Base-by-base conservation (phyloP, 2,888 invertebrate genomes). In the Hypsopygia costalis region DNA sequence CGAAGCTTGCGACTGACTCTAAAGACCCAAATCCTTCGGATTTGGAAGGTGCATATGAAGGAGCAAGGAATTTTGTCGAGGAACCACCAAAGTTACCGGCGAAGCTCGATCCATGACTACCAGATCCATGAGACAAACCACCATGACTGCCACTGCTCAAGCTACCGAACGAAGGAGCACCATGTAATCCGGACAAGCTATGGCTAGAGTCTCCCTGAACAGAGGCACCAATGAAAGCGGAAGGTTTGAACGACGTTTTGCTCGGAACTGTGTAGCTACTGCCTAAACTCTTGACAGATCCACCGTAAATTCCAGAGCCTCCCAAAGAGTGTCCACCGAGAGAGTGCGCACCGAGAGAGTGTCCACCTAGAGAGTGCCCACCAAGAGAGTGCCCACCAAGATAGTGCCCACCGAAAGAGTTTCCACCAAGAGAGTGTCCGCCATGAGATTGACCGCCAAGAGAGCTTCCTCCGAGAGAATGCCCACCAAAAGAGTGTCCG, bases 161-260 rank as follows among this genome's bases (percentile, higher is more conserved):
- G 58, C 63, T 44, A 34, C 71, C 66, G 28, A 73, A 76, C 38
- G 83, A 76, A 39, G 76, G 72, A 36, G 69, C 40, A 37, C 63
- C 64, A 38, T 76, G 74, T 28, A 73, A 72, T 40, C 70, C 74
- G 34, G 78, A 68, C 9, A 73, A 47, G 40, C 74, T 71, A 16
- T 80, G 73, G 27, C 70, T 61, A 28, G 76, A 67, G 33, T 85
- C 85, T 55, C 71, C 61, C 53, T 74, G 76, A 11, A 76, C 58
- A 2, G 85, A 76, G 39, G 86, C 64, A 35, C 89, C 89, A 49
- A 89, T 55, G 58, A 69, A 89, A 34, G 81, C 73, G 7, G 89
- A 89, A 30, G 89, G 89, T 43, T 88, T 89, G 45, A 89, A 89
- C 12, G 81, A 66, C 31, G 64, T 52, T 58, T 83, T 85, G 16